Evolutionary conservation across 1,140 invertebrate species (phyloP), one percentile per base, ranked within the genome.

Genomic region (Spodoptera litura): DNA sequence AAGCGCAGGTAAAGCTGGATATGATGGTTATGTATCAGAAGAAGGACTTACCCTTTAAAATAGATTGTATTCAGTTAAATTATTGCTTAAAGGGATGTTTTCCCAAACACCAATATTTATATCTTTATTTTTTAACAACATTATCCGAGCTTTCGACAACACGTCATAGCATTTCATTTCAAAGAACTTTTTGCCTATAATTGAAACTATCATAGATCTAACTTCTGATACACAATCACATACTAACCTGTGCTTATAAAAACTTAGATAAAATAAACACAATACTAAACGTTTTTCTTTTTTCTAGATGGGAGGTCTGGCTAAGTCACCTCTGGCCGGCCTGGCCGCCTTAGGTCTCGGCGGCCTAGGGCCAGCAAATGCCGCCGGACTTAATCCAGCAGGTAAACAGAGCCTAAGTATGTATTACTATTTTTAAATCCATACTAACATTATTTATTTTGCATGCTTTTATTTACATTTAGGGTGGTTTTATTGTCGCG

Each of bases 331-430:
- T 59, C 95, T 98, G 86, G 98, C 98, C 74, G 97, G 98, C 80
- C 95, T 98, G 66, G 97, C 97, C 53, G 97, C 97, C 66, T 95
- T 98, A 73, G 98, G 98, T 78, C 96, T 98, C 4, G 97, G 97
- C 84, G 97, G 97, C 64, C 95, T 98, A 77, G 97, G 97, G 83
- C 97, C 97, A 61, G 96, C 97, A 58, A 97, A 97, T 87, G 97
- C 97, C 71, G 97, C 97, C 82, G 97, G 97, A 85, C 95, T 98
- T 55, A 98, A 98, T 95, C 97, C 98, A 86, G 97, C 98, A 96
- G 98, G 98, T 98, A 95, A 95, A 68, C 64, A 68, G 49, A 68
- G 64, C 64, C 89, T 94, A 75, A 78, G 58, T 61, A 76, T 75
- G 44, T 51, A 49, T 51, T 68, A 75, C 20, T 75, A 64, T 64